Evolutionary conservation across 2,113 vertebrate species (phyloP).

Genomic region (Mola mola): DNA sequence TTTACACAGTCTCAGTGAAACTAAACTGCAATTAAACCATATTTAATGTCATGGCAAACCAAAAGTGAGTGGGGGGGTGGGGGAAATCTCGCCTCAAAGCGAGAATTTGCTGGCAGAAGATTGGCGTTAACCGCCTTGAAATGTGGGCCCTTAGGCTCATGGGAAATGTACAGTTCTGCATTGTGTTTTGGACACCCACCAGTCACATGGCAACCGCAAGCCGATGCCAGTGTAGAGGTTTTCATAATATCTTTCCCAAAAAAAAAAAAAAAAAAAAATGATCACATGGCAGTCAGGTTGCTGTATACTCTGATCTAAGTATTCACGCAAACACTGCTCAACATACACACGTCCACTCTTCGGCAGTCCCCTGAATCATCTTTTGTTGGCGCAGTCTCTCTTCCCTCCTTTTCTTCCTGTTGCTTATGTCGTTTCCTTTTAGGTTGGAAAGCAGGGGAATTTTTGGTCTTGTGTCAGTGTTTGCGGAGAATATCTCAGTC

Average conservation of each 20-base stretch:
- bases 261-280: constrained; percentile 18
- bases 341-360: constrained; percentile 18
- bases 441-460: constrained; percentile 50
- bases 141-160: constrained; percentile 30
- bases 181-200: constrained; percentile 35
- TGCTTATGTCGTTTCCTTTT: constrained; percentile 42
- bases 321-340: constrained; percentile 9
- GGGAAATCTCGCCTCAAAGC: no score
- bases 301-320: constrained; percentile 10
- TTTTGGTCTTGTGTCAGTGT: constrained; percentile 66
- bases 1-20: no score
- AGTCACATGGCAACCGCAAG: constrained; percentile 45
- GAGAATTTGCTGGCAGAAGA: constrained; percentile 34
- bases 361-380: constrained; percentile 5
- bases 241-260: constrained; percentile 22
- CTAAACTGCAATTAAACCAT: no score
- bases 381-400: constrained; percentile 19
- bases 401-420: constrained; percentile 51
- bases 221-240: constrained; percentile 29
- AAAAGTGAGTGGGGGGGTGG: no score
- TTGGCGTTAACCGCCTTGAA: constrained; percentile 26
- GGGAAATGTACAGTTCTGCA: constrained; percentile 49
- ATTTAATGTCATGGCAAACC: no score
- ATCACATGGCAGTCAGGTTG: constrained; percentile 44
- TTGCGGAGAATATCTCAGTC: constrained; percentile 46